phyloP scores from a whole-genome alignment of 2,797 vertebrate species.

The Aphelocoma californica region DNA sequence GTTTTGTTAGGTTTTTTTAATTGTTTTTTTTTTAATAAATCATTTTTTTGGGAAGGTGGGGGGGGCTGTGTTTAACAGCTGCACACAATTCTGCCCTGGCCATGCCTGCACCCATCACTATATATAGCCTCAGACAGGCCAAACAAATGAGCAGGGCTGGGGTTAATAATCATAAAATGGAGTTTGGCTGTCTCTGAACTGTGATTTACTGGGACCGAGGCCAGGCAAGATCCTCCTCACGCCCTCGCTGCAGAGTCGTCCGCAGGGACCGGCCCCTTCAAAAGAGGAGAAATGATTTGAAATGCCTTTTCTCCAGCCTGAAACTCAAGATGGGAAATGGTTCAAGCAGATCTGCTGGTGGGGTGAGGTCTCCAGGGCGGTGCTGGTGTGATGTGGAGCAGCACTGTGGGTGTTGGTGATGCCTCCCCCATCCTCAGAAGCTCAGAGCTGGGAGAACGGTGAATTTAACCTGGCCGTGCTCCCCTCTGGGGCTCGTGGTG shows the following conservation, averaged over 20 bases:
- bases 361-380: neutral
- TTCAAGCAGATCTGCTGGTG: neutral
- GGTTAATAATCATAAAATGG: constrained; percentile 52
- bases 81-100: neutral
- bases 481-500: neutral
- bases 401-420: accelerated
- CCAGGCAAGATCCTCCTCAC: constrained; percentile 34
- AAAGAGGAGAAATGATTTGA: neutral
- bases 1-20: constrained; percentile 43
- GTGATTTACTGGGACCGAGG: constrained; percentile 43
- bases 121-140: constrained; percentile 43
- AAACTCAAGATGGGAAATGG: neutral
- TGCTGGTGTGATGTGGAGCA: neutral
- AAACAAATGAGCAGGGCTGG: constrained; percentile 27
- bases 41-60: neutral
- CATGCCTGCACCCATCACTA: constrained; percentile 37
- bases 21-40: neutral
- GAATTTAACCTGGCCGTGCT: accelerated
- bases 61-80: neutral
- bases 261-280: neutral
- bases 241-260: neutral
- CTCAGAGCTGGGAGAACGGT: accelerated
- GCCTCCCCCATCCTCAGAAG: neutral
- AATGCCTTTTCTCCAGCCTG: neutral
- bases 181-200: constrained; percentile 49